Conservation (phyloP, 2,888 invertebrate species). For the Drosophila paramelanica region DNA sequence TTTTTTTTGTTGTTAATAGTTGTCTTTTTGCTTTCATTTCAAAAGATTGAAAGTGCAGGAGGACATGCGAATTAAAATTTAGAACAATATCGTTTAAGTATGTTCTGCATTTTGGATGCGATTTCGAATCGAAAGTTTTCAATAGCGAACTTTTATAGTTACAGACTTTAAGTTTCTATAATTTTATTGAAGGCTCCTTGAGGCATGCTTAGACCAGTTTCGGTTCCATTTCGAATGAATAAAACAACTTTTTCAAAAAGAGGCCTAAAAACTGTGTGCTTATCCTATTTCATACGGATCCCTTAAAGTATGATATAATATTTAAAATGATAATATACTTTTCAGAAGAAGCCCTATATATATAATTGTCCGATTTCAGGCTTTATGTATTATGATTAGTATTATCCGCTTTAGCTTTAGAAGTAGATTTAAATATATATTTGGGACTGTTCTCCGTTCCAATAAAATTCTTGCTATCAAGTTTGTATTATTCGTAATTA, state of each 20-base stretch:
- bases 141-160: not conserved
- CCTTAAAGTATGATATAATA: not conserved
- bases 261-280: not conserved
- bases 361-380: too few relatives aligned
- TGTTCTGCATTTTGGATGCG: not conserved
- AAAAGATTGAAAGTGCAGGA: not conserved
- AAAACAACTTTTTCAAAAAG: not conserved
- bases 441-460: too few relatives aligned
- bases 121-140: not conserved
- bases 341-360: too few relatives aligned
- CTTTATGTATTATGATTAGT: too few relatives aligned
- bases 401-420: too few relatives aligned
- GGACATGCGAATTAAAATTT: not conserved
- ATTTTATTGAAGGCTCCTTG: conserved; percentile 1
- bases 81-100: not conserved
- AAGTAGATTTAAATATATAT: too few relatives aligned
- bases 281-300: not conserved
- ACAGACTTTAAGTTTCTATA: not conserved
- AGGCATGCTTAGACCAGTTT: not conserved
- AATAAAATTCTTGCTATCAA: too few relatives aligned
- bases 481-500: not conserved
- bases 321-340: not conserved
- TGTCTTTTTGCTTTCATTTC: not conserved
- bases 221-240: not conserved
- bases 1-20: not conserved